Evolutionary conservation across 2,797 vertebrate species (phyloP).

Genomic region (Psittacula echo): DNA sequence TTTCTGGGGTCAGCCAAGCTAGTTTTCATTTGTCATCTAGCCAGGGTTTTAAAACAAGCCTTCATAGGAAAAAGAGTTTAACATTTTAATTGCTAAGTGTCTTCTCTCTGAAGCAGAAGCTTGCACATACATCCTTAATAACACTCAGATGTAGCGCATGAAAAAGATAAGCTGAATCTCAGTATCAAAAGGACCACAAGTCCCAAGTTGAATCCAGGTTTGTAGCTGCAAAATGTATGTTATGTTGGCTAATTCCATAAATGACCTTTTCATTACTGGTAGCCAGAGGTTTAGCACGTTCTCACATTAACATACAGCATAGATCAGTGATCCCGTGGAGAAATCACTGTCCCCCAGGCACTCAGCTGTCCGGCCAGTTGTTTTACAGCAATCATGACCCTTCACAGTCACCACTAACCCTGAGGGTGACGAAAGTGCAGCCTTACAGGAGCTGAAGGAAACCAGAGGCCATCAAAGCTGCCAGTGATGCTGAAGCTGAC

Average conservation of each 20-base stretch:
- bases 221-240: neutral
- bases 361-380: neutral
- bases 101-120: neutral
- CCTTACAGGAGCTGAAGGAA: slow-evolving; percentile 7
- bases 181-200: accelerated
- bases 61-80: neutral
- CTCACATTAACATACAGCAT: neutral
- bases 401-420: neutral
- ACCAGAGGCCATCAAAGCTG: neutral
- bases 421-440: neutral
- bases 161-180: neutral
- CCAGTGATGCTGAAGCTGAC: neutral
- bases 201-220: neutral
- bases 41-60: neutral
- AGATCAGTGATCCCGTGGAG: neutral
- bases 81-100: neutral
- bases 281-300: neutral
- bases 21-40: neutral
- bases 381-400: neutral
- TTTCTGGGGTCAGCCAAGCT: neutral
- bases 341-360: neutral
- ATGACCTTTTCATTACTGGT: neutral
- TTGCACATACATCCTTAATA: neutral
- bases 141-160: too few species aligned
- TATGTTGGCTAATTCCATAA: neutral